Percentiles rank a stretch among this genome's conserved stretches.
These are phyloP conservation scores for Gari tellinella DNA, from an alignment of 2,888 invertebrate species.

Conservation along the genomic window DNA sequence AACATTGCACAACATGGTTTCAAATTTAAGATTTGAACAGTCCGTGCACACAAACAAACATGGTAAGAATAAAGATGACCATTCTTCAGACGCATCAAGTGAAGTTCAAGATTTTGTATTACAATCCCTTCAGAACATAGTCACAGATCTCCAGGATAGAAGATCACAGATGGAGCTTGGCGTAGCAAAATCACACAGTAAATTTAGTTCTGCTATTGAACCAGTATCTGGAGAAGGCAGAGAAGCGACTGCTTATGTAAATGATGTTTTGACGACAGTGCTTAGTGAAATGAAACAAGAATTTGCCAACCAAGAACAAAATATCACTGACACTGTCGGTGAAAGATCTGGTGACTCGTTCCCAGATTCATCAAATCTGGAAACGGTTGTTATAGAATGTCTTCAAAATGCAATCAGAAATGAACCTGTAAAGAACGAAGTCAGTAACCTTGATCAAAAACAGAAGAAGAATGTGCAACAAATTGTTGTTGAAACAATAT, in stretches of 20 bases:
- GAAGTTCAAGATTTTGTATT: conserved; percentile 65
- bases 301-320: conserved; percentile 8
- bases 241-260: conserved; percentile 43
- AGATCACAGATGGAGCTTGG: conserved; percentile 43
- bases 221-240: conserved; percentile 25
- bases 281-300: conserved; percentile 42
- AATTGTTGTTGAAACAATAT: conserved; percentile 47
- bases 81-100: conserved; percentile 13
- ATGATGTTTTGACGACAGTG: conserved; percentile 47
- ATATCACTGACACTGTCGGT: not conserved
- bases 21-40: conserved; percentile 62
- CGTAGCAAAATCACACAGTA: conserved; percentile 11
- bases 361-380: conserved; percentile 19
- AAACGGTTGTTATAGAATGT: conserved; percentile 34
- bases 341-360: not conserved
- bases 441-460: conserved; percentile 20
- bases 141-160: conserved; percentile 61
- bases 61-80: not conserved
- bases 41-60: conserved; percentile 33
- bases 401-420: conserved; percentile 34
- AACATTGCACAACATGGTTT: conserved; percentile 64
- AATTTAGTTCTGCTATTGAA: conserved; percentile 15
- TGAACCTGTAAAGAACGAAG: not conserved
- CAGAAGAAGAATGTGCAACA: conserved; percentile 39
- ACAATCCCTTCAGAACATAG: conserved; percentile 58